Base-by-base conservation (phyloP, 1,140 invertebrate genomes). In the Drosophila equinoxialis region DNA sequence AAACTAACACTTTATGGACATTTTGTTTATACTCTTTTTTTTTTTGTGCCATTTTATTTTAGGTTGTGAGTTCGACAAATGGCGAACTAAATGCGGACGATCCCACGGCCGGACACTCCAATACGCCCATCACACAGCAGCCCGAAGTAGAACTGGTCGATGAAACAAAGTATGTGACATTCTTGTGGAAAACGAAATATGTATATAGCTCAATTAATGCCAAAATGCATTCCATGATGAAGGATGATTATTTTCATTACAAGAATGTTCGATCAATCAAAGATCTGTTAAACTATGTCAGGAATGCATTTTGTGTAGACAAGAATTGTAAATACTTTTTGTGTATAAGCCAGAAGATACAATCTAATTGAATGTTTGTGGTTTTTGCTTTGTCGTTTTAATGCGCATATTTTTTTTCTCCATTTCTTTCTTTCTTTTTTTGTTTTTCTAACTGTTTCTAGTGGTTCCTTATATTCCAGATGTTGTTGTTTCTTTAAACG, bases 61-160 rank as follows among this genome's bases (percentile, higher is more conserved):
- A 99, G 97, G 98, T 99, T 94, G 97, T 99, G 77, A 98, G 97
- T 92, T 99, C 98, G 74, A 98, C 98, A 65, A 99, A 99, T 93
- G 98, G 98, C 79, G 98, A 99, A 94, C 93, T 99, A 84, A 97
- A 96, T 61, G 96, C 96, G 79, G 98, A 99, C 93, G 98, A 99
- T 94, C 98, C 97, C 26, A 98, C 97, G 55, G 98, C 97, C 81
- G 98, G 97, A 62, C 98, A 98, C 93, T 98, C 97, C 90, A 98
- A 98, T 93, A 98, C 98, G 78, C 98, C 98, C 69, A 98, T 99
- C 91, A 98, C 97, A 71, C 96, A 96, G 91, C 96, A 97, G 92
- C 94, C 94, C 90, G 98, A 99, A 94, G 96, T 98, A 45, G 98
- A 99, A 92, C 96, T 98, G 92, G 94, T 97, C 89, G 96, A 97